Percentiles rank a stretch among this genome's conserved stretches.
Evolutionary conservation across 2,113 vertebrate species (phyloP).

Genomic region (Picathartes gymnocephalus): DNA sequence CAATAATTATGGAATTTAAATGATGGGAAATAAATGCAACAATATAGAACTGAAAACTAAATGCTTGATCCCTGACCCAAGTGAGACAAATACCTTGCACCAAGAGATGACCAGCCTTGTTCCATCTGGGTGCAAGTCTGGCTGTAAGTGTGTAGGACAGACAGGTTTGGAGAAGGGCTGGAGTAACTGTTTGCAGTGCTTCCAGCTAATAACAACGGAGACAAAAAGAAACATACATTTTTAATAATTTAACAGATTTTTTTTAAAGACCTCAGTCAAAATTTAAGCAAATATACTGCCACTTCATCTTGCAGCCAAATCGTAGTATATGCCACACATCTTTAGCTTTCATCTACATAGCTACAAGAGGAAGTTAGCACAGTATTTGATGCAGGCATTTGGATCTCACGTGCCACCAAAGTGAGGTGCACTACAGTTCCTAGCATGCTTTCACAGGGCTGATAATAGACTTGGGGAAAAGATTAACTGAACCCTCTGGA

Average conservation of each 20-base stretch:
- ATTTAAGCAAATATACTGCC: background rate
- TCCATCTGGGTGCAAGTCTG: conserved; percentile 85
- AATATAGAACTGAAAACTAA: background rate
- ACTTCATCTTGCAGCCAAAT: background rate
- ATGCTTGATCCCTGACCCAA: background rate
- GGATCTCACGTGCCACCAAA: rapidly evolving
- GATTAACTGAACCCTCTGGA: background rate
- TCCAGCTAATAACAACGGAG: conserved; percentile 68
- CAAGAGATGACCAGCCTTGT: conserved; percentile 83
- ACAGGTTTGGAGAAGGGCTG: conserved; percentile 79
- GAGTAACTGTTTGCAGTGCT: conserved; percentile 70
- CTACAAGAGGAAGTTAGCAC: background rate
- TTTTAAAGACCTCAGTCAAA: background rate
- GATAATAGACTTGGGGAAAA: background rate
- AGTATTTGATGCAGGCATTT: background rate
- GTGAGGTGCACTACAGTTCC: background rate
- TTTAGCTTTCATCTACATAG: background rate
- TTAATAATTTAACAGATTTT: background rate
- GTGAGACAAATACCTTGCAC: conserved; percentile 75
- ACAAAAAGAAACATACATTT: background rate
- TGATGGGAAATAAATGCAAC: background rate
- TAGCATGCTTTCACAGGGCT: background rate
- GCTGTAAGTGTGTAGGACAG: conserved; percentile 81
- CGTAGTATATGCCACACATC: background rate
- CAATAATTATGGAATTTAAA: background rate